Conservation (phyloP, 2,888 invertebrate genomes). For the Andrena camellia region DNA sequence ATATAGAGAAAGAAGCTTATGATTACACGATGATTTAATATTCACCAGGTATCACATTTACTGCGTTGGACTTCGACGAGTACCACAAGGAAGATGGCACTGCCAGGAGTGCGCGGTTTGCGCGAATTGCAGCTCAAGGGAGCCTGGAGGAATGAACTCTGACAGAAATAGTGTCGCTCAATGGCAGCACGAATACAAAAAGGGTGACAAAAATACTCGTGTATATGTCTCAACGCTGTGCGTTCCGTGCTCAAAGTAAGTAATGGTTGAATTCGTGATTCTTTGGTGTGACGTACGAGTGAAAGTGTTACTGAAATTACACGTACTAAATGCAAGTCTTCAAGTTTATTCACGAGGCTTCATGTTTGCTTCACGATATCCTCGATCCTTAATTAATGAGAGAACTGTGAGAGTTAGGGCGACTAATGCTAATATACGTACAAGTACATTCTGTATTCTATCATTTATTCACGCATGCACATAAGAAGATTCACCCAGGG, state of each 20-base stretch:
- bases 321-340: constrained; percentile 42
- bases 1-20: not conserved
- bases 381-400: constrained; percentile 15
- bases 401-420: not conserved
- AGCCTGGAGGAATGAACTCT: constrained; percentile 85
- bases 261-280: constrained; percentile 75
- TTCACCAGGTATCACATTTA: constrained; percentile 91
- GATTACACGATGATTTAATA: not conserved
- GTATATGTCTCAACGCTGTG: constrained; percentile 87
- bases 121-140: constrained; percentile 86
- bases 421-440: not conserved
- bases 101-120: constrained; percentile 92
- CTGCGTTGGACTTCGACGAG: constrained; percentile 93
- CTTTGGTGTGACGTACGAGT: constrained; percentile 24
- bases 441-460: constrained; percentile 7
- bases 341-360: constrained; percentile 54
- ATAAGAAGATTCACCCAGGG: not conserved
- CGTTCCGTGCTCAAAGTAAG: constrained; percentile 90
- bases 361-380: constrained; percentile 56
- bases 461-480: constrained; percentile 7
- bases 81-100: constrained; percentile 96
- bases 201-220: constrained; percentile 85
- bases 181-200: constrained; percentile 87
- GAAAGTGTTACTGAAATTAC: constrained; percentile 37
- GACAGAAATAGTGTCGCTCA: constrained; percentile 84